These are phyloP conservation scores for Crambe crambe DNA, from an alignment of 37 sponge, comb jelly and placozoan species.

Conservation along the genomic window DNA sequence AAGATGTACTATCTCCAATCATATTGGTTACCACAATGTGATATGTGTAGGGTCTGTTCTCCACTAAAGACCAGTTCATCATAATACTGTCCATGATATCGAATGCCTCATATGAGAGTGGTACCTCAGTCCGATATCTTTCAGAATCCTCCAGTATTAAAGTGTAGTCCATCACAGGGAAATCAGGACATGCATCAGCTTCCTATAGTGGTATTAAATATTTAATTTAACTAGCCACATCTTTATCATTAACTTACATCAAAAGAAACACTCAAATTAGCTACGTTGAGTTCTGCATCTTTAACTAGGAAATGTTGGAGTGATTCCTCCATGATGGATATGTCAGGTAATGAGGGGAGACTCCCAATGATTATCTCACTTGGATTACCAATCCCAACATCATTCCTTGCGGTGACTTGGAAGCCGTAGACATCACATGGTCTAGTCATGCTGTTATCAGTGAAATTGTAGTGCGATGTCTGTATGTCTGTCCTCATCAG, in stretches of 20 bases:
- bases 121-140: too few relatives aligned
- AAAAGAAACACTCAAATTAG: not conserved
- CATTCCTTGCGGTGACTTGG: not conserved
- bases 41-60: not conserved
- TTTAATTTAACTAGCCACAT: not conserved
- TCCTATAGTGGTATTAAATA: too few relatives aligned
- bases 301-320: not conserved
- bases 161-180: not conserved
- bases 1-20: not conserved
- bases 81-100: too few relatives aligned
- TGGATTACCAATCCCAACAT: not conserved
- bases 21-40: not conserved
- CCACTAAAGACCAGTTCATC: too few relatives aligned
- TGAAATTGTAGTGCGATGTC: not conserved
- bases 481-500: not conserved
- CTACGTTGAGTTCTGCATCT: not conserved
- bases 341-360: slow-evolving; percentile 1
- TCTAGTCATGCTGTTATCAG: not conserved
- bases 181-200: too few relatives aligned
- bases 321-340: not conserved
- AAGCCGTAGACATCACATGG: not conserved
- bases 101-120: too few relatives aligned
- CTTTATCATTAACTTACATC: not conserved
- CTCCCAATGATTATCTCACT: slow-evolving; percentile 7
- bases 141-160: not conserved